A percentile compares a stretch with the other conserved stretches of the same genome.
Conservation (phyloP, 1,140 invertebrate species). For the Anastrepha obliqua region DNA sequence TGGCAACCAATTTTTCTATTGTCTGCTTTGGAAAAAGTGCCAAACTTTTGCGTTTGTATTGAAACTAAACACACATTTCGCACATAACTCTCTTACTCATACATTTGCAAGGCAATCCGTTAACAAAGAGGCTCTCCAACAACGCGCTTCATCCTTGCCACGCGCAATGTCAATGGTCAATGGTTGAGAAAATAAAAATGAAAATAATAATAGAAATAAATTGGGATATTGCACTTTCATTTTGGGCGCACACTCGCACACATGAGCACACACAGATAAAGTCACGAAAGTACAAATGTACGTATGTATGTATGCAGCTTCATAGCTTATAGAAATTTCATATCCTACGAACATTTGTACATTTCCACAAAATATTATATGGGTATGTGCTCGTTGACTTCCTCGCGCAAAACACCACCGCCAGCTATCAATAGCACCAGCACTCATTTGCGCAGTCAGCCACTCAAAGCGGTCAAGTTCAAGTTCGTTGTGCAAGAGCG, state of each 20-base stretch:
- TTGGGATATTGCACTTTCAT: constrained; percentile 25
- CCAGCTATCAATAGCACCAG: not conserved
- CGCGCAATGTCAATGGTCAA: constrained; percentile 7
- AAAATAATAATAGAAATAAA: not conserved
- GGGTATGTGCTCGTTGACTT: not conserved
- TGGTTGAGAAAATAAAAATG: not conserved
- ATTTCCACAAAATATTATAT: not conserved
- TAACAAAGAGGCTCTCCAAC: not conserved
- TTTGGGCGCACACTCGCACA: not conserved
- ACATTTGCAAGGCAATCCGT: not conserved
- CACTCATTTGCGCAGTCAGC: constrained; percentile 6
- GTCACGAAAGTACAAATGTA: no score
- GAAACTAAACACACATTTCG: not conserved
- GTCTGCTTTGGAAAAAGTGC: constrained; percentile 17
- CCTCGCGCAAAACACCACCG: not conserved
- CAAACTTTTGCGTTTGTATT: not conserved
- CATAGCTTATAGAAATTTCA: not conserved
- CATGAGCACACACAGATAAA: not conserved
- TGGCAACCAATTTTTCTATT: constrained; percentile 7
- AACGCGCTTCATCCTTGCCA: not conserved
- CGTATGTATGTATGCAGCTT: not conserved
- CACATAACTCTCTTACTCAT: not conserved
- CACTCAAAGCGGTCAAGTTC: constrained; percentile 37
- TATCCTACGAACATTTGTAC: not conserved
- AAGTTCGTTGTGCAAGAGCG: constrained; percentile 21